Evolutionary conservation across 2,888 invertebrate species (phyloP).

Genomic region (Ormyrus nitidulus): DNA sequence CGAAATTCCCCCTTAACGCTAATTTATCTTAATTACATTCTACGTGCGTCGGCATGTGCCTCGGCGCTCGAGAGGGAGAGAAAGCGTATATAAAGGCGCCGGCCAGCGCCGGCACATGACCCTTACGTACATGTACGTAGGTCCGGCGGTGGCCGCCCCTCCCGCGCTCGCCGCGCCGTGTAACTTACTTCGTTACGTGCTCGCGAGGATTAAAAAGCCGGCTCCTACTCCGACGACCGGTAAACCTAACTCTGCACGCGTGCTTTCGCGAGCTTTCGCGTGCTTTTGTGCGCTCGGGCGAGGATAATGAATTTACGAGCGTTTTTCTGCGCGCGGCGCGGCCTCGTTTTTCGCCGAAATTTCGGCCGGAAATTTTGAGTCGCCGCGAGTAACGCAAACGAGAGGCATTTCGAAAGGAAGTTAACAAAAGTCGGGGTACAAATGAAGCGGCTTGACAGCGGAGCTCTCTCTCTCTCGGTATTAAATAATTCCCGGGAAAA

Average conservation of each 20-base stretch:
- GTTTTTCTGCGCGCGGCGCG: not conserved
- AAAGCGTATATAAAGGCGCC: constrained; percentile 30
- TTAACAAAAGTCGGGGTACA: too few relatives aligned
- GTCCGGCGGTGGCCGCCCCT: not conserved
- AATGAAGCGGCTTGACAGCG: too few relatives aligned
- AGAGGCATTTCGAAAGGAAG: too few relatives aligned
- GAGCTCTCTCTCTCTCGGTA: too few relatives aligned
- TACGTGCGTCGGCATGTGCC: constrained; percentile 70
- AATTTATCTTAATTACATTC: constrained; percentile 75
- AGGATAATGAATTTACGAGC: constrained; percentile 7
- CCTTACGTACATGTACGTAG: constrained; percentile 23
- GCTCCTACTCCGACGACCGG: not conserved
- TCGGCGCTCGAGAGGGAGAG: constrained; percentile 27
- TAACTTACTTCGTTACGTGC: constrained; percentile 50
- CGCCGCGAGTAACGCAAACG: too few relatives aligned
- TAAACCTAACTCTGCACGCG: too few relatives aligned
- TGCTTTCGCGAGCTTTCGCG: not conserved
- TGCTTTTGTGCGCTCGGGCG: not conserved
- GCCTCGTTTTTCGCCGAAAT: not conserved
- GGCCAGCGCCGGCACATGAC: constrained; percentile 22
- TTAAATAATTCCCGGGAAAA: constrained; percentile 13
- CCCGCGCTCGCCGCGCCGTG: not conserved
- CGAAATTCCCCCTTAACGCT: constrained; percentile 72
- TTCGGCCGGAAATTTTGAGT: too few relatives aligned
- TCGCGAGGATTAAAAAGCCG: constrained; percentile 45